Percentiles rank a stretch among this genome's conserved stretches.
Evolutionary conservation across 2,113 vertebrate species (phyloP).

Genomic region (Poecile atricapillus): DNA sequence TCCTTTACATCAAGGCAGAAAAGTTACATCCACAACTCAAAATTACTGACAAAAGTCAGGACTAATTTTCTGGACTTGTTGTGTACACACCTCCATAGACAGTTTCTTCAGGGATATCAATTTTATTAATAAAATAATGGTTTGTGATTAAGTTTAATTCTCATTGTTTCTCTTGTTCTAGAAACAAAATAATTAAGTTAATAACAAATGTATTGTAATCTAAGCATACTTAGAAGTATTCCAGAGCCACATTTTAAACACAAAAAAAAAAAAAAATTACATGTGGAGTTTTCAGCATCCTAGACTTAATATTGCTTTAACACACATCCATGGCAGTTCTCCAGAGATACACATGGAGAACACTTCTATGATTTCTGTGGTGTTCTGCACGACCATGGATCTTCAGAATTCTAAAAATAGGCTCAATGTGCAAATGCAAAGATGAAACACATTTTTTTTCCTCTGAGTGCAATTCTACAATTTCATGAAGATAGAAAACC

Average conservation of each 20-base stretch:
- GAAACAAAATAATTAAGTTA: background rate
- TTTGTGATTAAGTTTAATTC: background rate
- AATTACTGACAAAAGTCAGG: background rate
- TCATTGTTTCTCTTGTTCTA: background rate
- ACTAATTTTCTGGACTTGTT: background rate
- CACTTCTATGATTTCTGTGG: background rate
- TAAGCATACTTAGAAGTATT: background rate
- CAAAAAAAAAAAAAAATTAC: background rate
- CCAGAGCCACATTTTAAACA: background rate
- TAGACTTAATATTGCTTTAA: background rate
- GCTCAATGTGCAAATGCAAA: background rate
- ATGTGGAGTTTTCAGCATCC: background rate
- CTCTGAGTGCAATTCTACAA: background rate
- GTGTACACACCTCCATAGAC: background rate
- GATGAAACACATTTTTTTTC: background rate
- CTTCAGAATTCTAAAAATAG: background rate
- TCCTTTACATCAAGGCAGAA: background rate
- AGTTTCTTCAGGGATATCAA: background rate
- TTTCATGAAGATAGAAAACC: background rate
- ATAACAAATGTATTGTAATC: background rate
- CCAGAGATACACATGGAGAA: background rate
- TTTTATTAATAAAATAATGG: background rate
- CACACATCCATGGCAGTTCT: background rate
- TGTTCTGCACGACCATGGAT: background rate
- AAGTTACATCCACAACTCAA: background rate